A percentile compares a stretch with the other conserved stretches of the same genome.
Evolutionary conservation across 64 coral and sea anemone genomes (phyloP).

Genomic region (Trachythela sp.): DNA sequence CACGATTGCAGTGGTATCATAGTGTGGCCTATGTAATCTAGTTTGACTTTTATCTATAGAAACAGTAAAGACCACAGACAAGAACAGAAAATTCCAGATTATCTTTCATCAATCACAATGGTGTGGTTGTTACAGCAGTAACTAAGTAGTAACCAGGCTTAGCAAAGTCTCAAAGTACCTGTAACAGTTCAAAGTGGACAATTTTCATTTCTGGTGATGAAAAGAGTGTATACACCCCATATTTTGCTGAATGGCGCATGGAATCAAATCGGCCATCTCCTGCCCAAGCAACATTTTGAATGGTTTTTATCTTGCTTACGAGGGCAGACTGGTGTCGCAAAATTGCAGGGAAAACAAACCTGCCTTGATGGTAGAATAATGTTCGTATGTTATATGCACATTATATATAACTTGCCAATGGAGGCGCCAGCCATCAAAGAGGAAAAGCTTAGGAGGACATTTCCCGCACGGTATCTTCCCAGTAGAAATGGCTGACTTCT

Average conservation of each 20-base stretch:
- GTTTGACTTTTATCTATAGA: no score
- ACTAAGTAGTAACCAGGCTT: background rate
- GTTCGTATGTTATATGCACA: background rate
- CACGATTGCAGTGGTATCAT: no score
- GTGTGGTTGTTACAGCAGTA: no score
- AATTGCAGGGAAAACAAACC: constrained; percentile 1
- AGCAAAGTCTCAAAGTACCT: background rate
- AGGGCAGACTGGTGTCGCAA: background rate
- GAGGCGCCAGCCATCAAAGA: background rate
- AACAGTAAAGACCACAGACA: no score
- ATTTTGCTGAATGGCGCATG: constrained; percentile 13
- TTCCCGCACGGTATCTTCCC: constrained; percentile 4
- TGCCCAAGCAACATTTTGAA: background rate
- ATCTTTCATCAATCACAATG: no score
- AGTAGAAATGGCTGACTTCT: background rate
- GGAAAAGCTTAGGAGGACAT: background rate
- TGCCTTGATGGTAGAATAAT: constrained; percentile 14
- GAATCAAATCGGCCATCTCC: constrained; percentile 10
- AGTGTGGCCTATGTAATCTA: no score
- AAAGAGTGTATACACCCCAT: constrained; percentile 11
- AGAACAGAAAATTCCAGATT: no score
- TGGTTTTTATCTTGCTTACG: background rate
- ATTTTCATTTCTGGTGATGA: constrained; percentile 24
- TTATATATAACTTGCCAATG: background rate
- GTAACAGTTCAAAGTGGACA: background rate